These are phyloP conservation scores for Delichon dasypus DNA, from an alignment of 2,797 vertebrate species.

Conservation along the genomic window DNA sequence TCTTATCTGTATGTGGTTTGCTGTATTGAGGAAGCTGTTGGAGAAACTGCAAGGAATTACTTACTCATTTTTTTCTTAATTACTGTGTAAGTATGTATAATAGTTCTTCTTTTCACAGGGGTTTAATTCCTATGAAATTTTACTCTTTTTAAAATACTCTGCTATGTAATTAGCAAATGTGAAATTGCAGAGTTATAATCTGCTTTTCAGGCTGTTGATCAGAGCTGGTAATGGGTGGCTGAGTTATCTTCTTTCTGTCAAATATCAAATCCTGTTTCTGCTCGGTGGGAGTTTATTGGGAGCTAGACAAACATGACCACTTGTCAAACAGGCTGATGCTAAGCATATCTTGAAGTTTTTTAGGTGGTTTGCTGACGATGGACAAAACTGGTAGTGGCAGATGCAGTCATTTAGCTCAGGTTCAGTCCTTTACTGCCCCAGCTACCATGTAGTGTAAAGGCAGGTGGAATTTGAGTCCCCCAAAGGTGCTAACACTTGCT, in stretches of 20 bases:
- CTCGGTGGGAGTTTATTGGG: neutral
- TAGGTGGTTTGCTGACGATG: neutral
- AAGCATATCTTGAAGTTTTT: neutral
- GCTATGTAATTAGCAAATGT: neutral
- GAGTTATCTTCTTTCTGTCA: neutral
- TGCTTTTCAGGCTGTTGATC: neutral
- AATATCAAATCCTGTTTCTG: neutral
- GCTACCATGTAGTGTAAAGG: fast-evolving
- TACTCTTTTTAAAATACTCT: neutral
- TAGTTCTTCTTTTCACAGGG: neutral
- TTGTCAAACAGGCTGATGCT: neutral
- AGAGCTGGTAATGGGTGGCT: neutral
- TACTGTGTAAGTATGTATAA: neutral
- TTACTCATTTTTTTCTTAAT: neutral
- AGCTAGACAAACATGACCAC: neutral
- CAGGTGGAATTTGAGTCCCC: neutral
- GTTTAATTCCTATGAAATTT: neutral
- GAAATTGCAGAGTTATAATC: neutral
- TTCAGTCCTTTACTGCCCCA: neutral
- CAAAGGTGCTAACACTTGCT: neutral
- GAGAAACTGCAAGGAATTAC: neutral
- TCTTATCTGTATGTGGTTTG: neutral
- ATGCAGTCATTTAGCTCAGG: neutral
- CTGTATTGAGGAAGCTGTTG: neutral
- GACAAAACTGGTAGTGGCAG: neutral